These are phyloP conservation scores for Xiphydria camelus DNA, from an alignment of 2,888 invertebrate species.

Conservation along the genomic window DNA sequence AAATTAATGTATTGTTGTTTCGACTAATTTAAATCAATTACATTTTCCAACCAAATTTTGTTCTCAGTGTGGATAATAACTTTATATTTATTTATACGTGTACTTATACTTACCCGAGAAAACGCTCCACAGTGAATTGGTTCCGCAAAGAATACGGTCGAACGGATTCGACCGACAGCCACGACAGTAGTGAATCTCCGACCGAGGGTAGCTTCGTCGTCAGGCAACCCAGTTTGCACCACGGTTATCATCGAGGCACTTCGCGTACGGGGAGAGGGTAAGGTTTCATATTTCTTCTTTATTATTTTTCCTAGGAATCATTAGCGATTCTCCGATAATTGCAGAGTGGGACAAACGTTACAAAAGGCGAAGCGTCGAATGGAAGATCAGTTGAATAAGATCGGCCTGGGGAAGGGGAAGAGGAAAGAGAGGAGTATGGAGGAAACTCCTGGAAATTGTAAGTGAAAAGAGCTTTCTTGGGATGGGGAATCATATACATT, in stretches of 20 bases:
- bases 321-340: no score
- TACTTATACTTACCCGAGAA: no score
- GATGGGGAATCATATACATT: slow-evolving; percentile 2
- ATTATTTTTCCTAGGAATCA: no score
- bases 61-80: no score
- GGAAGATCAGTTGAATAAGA: slow-evolving; percentile 85
- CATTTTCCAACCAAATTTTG: no score
- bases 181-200: slow-evolving; percentile 62
- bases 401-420: slow-evolving; percentile 79
- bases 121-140: slow-evolving; percentile 68
- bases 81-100: no score
- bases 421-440: slow-evolving; percentile 91
- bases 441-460: slow-evolving; percentile 79
- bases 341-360: slow-evolving; percentile 68
- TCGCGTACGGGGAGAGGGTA: slow-evolving; percentile 47
- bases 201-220: slow-evolving; percentile 60
- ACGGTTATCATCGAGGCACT: slow-evolving; percentile 46
- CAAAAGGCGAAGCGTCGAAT: slow-evolving; percentile 85
- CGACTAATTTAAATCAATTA: no score
- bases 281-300: slow-evolving; percentile 12
- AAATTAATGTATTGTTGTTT: no score
- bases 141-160: slow-evolving; percentile 62
- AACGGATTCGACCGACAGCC: slow-evolving; percentile 60
- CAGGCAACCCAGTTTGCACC: slow-evolving; percentile 59
- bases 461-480: slow-evolving; percentile 40